Evolutionary conservation across 2,888 invertebrate genomes (phyloP).

Genomic region (Acanthoscelides obtectus): DNA sequence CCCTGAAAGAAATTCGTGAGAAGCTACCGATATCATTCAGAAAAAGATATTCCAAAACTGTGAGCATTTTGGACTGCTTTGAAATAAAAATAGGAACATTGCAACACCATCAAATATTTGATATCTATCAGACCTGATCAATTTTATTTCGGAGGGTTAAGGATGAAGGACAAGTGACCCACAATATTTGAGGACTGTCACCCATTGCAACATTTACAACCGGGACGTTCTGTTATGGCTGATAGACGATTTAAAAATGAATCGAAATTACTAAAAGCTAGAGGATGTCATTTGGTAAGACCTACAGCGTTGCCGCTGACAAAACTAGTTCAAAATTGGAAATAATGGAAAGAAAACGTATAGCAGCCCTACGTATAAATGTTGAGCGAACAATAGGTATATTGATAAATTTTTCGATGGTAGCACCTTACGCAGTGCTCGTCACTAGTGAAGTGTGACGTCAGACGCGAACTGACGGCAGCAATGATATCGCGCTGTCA

Average conservation of each 20-base stretch:
- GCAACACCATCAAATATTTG: constrained; percentile 26
- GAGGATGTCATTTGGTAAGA: background rate
- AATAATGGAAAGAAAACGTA: background rate
- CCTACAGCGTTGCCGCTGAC: background rate
- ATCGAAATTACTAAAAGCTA: background rate
- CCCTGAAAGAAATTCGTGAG: too few relatives aligned
- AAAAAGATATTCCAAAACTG: too few relatives aligned
- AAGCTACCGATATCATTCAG: too few relatives aligned
- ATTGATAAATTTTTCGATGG: background rate
- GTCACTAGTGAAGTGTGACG: too few relatives aligned
- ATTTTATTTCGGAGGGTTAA: constrained; percentile 25
- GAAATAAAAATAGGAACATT: background rate
- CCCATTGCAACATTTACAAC: background rate
- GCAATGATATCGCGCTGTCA: too few relatives aligned
- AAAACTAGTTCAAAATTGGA: background rate
- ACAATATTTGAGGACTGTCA: constrained; percentile 1
- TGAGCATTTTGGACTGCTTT: too few relatives aligned
- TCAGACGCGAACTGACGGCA: too few relatives aligned
- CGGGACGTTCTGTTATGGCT: constrained; percentile 4
- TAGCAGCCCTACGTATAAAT: background rate
- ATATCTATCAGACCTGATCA: constrained; percentile 27
- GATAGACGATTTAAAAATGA: background rate
- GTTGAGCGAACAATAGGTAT: background rate
- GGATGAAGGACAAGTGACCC: constrained; percentile 6
- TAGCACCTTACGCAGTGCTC: too few relatives aligned